Percentiles rank a stretch among this genome's conserved stretches.
These are phyloP conservation scores for Acanthaster planci DNA, from an alignment of 35 echinoderm and acorn worm genomes.

Conservation along the genomic window DNA sequence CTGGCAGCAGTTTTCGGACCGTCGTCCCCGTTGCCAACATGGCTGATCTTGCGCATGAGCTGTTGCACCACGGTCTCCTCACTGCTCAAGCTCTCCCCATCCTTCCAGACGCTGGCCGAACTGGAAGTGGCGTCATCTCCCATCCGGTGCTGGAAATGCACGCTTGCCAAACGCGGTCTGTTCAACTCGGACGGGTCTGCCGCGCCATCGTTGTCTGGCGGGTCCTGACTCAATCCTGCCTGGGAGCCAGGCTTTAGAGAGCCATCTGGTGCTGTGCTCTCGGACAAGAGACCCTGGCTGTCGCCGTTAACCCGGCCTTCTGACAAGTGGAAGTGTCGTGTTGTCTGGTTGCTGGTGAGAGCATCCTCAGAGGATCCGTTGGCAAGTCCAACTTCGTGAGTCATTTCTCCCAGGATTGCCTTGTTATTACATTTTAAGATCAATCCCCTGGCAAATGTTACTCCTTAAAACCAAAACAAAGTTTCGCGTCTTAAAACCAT, in stretches of 20 bases:
- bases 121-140: background rate
- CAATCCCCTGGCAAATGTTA: too few relatives aligned
- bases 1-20: constrained; percentile 18
- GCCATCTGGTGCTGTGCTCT: background rate
- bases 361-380: background rate
- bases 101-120: background rate
- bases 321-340: background rate
- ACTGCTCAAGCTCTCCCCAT: background rate
- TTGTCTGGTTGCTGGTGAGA: background rate
- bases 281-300: background rate
- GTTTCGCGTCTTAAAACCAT: too few relatives aligned
- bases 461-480: too few relatives aligned
- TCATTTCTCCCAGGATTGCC: background rate
- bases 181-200: background rate
- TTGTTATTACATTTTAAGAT: background rate
- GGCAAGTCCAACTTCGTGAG: background rate
- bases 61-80: background rate
- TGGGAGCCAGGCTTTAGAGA: background rate
- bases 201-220: background rate
- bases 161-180: background rate
- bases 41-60: background rate
- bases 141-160: background rate
- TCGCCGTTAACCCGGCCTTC: background rate
- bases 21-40: constrained; percentile 1
- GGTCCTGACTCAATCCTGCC: background rate